A percentile compares a stretch with the other conserved stretches of the same genome.
These are phyloP conservation scores for Ochlodes sylvanus DNA, from an alignment of 2,888 invertebrate species.

Conservation along the genomic window DNA sequence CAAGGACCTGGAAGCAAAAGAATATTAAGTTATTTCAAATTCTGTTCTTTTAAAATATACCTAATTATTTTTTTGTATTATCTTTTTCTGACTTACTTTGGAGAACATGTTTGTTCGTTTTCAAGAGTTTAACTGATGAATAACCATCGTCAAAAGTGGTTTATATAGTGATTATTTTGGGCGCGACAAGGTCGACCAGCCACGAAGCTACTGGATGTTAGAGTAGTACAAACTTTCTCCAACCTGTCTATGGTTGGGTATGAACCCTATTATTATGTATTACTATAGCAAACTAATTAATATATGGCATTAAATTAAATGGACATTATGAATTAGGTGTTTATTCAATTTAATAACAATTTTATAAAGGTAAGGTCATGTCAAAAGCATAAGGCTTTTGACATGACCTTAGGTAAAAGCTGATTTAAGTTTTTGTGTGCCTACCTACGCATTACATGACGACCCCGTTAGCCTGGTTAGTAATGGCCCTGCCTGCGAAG, in stretches of 20 bases:
- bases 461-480: too few relatives aligned
- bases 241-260: neutral
- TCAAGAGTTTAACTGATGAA: conserved; percentile 64
- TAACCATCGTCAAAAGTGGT: conserved; percentile 52
- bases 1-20: conserved; percentile 58
- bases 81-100: conserved; percentile 63
- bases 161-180: conserved; percentile 70
- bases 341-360: too few relatives aligned
- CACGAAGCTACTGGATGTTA: conserved; percentile 47
- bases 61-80: neutral
- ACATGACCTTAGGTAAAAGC: too few relatives aligned
- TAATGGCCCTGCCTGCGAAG: too few relatives aligned
- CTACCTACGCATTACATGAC: too few relatives aligned
- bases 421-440: too few relatives aligned
- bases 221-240: conserved; percentile 22
- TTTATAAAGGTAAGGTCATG: too few relatives aligned
- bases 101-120: conserved; percentile 67
- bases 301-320: neutral
- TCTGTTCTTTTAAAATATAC: too few relatives aligned
- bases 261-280: neutral
- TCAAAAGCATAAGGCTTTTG: too few relatives aligned
- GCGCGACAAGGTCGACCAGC: conserved; percentile 73
- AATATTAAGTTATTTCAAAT: too few relatives aligned
- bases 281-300: neutral
- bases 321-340: too few relatives aligned